Percentiles rank a stretch among this genome's conserved stretches.
phyloP scores from a whole-genome alignment of 2,888 invertebrate genomes.

The Ptilodon capucinus region DNA sequence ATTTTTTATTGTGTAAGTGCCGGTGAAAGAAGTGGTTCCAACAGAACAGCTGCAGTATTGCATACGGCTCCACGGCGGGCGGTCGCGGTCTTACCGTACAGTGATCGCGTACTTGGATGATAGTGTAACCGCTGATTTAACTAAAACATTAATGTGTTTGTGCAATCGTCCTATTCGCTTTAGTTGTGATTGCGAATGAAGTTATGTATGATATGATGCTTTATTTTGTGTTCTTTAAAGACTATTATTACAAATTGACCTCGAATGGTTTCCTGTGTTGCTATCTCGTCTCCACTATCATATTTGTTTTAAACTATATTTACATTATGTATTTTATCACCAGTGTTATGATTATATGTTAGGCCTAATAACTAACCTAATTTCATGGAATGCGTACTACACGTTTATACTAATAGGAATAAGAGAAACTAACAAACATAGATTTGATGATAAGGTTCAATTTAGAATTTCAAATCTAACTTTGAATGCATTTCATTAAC shows the following conservation, averaged over 20 bases:
- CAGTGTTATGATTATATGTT: too few relatives aligned
- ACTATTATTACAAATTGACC: conserved; percentile 8
- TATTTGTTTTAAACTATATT: background rate
- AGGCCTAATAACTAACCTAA: too few relatives aligned
- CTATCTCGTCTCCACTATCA: conserved; percentile 4
- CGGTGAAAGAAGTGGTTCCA: conserved; percentile 68
- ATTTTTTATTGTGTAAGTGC: conserved; percentile 64
- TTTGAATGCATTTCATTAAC: too few relatives aligned
- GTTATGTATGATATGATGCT: conserved; percentile 32
- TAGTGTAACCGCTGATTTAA: conserved; percentile 17
- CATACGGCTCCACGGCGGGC: conserved; percentile 53
- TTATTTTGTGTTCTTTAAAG: background rate
- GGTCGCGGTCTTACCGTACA: conserved; percentile 36
- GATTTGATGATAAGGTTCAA: too few relatives aligned
- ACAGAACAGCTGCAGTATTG: conserved; percentile 60
- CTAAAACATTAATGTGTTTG: conserved; percentile 28
- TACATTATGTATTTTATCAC: too few relatives aligned
- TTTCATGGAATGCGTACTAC: too few relatives aligned
- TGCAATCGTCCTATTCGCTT: conserved; percentile 23
- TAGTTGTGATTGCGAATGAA: conserved; percentile 28
- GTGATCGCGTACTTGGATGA: background rate
- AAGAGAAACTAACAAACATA: too few relatives aligned
- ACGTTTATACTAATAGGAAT: too few relatives aligned
- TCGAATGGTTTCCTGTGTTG: conserved; percentile 11
- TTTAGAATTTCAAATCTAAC: too few relatives aligned